Evolutionary conservation across 2,113 vertebrate species (phyloP).

Genomic region (Jaculus jaculus): DNA sequence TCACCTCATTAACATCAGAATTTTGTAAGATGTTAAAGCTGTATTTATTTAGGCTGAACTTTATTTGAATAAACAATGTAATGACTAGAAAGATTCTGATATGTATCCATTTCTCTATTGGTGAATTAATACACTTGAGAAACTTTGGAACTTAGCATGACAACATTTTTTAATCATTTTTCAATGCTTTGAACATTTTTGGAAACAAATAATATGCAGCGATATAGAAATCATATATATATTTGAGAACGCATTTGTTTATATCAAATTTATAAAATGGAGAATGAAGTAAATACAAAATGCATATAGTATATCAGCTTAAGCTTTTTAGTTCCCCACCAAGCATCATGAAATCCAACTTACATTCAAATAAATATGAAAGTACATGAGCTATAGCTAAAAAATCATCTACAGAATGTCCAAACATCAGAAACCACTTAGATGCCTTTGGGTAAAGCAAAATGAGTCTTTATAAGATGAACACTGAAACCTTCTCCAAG

Average conservation of each 20-base stretch:
- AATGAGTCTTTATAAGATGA: constrained; percentile 42
- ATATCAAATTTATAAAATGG: constrained; percentile 16
- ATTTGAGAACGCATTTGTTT: neutral
- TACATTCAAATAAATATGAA: constrained; percentile 46
- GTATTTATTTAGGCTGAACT: neutral
- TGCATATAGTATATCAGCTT: neutral
- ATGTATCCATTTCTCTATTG: neutral
- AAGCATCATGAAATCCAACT: neutral
- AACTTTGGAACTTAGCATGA: neutral
- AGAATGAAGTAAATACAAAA: constrained; percentile 3
- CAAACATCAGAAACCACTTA: neutral
- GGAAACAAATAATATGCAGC: neutral
- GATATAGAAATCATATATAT: neutral
- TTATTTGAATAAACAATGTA: neutral
- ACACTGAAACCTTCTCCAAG: constrained; percentile 26
- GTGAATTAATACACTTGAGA: neutral
- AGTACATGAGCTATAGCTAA: constrained; percentile 35
- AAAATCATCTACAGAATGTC: constrained; percentile 40
- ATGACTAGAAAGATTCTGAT: neutral
- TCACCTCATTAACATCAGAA: neutral
- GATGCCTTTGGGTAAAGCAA: neutral
- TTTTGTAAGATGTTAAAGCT: neutral
- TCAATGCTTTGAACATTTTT: neutral
- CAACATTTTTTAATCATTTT: neutral
- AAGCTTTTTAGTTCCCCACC: constrained; percentile 26